These are phyloP conservation scores for Oreohelix idahoensis DNA, from an alignment of 1,140 invertebrate species.

Conservation along the genomic window DNA sequence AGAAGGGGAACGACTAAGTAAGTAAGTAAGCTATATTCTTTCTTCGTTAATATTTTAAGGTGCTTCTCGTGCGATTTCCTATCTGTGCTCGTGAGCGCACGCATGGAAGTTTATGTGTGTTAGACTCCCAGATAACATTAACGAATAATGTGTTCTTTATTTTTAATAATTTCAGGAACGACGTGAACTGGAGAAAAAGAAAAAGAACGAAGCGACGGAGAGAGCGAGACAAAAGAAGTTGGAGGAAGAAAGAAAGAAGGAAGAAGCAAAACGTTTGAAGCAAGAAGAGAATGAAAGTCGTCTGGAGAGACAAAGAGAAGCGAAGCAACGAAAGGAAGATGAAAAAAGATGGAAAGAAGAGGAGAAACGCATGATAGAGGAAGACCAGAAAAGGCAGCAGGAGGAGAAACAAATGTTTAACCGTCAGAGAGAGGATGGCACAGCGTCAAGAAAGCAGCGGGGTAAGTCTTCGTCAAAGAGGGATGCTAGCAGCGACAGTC, in stretches of 20 bases:
- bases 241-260: conserved; percentile 43
- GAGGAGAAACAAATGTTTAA: conserved; percentile 2
- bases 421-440: conserved; percentile 32
- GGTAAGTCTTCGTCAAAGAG: conserved; percentile 43
- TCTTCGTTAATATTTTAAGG: too few species aligned
- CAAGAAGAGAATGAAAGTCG: conserved; percentile 37
- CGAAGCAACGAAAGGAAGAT: conserved; percentile 29
- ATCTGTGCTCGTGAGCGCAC: too few species aligned
- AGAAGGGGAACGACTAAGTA: too few species aligned
- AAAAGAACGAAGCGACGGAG: conserved; percentile 43
- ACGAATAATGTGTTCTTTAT: too few species aligned
- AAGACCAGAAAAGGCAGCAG: conserved; percentile 48
- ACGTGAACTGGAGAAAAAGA: conserved; percentile 42
- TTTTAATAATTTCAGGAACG: conserved; percentile 48
- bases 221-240: conserved; percentile 41
- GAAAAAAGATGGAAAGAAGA: conserved; percentile 45
- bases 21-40: too few species aligned
- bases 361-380: conserved; percentile 49
- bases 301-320: conserved; percentile 16
- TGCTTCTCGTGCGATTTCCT: too few species aligned
- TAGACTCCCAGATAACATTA: too few species aligned
- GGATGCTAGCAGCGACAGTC: conserved; percentile 26
- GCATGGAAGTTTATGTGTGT: too few species aligned
- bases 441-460: conserved; percentile 39
- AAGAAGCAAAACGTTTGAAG: conserved; percentile 18